Conservation (phyloP, 1,140 invertebrate species). For the Hydropsyche tenuis region DNA sequence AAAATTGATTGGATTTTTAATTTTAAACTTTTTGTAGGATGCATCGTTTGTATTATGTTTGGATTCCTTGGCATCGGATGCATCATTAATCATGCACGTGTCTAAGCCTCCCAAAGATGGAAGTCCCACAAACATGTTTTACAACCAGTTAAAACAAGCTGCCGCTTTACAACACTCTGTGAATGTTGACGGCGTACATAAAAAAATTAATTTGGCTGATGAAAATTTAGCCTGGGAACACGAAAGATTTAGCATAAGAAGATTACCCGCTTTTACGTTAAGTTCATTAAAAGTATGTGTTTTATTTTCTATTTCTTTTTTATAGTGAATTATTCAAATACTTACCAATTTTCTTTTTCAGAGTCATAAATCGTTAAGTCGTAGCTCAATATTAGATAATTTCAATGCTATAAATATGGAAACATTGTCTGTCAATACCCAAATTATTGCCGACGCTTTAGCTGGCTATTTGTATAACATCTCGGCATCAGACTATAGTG, state of each 20-base stretch:
- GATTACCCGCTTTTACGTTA: slow-evolving; percentile 89
- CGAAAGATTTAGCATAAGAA: slow-evolving; percentile 91
- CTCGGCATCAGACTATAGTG: slow-evolving; percentile 64
- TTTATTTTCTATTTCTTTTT: background rate
- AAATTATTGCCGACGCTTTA: slow-evolving; percentile 81
- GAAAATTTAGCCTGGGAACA: slow-evolving; percentile 96
- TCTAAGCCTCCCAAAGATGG: slow-evolving; percentile 95
- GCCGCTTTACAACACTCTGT: slow-evolving; percentile 62
- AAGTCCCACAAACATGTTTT: slow-evolving; percentile 74
- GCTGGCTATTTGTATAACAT: slow-evolving; percentile 87
- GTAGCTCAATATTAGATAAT: slow-evolving; percentile 57
- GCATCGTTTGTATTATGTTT: slow-evolving; percentile 90
- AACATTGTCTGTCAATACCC: slow-evolving; percentile 73
- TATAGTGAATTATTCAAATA: background rate
- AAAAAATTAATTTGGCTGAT: slow-evolving; percentile 97
- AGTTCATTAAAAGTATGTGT: slow-evolving; percentile 71
- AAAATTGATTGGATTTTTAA: slow-evolving; percentile 19
- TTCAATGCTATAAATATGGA: slow-evolving; percentile 67
- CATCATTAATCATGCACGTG: slow-evolving; percentile 86
- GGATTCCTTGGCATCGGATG: slow-evolving; percentile 79
- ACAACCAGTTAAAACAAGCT: slow-evolving; percentile 70
- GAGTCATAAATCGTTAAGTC: slow-evolving; percentile 43
- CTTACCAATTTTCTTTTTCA: slow-evolving; percentile 33
- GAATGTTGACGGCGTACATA: slow-evolving; percentile 84
- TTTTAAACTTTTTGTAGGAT: slow-evolving; percentile 68